Percentiles rank a stretch among this genome's conserved stretches.
phyloP scores from a whole-genome alignment of 2,797 vertebrate species.

The Spondyliosoma cantharus region DNA sequence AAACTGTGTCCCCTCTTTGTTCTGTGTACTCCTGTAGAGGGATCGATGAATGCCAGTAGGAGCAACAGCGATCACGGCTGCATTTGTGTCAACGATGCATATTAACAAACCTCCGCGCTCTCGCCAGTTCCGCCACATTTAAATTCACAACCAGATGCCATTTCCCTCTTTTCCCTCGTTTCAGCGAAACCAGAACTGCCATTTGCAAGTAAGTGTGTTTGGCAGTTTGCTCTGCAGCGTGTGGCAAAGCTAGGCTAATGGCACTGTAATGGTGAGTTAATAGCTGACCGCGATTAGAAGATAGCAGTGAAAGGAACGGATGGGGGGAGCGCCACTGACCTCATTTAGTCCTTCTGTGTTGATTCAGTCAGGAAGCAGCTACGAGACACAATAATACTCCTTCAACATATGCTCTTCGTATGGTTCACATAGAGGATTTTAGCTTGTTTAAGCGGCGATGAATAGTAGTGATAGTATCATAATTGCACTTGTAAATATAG shows the following conservation, averaged over 20 bases:
- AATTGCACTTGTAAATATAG: conserved; percentile 59
- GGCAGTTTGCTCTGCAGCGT: conserved; percentile 41
- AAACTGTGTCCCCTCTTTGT: neutral
- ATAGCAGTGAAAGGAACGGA: conserved; percentile 55
- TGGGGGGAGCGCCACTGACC: conserved; percentile 61
- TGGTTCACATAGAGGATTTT: conserved; percentile 19
- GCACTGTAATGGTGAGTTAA: conserved; percentile 65
- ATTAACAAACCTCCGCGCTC: conserved; percentile 18
- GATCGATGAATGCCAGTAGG: conserved; percentile 24
- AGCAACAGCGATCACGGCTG: conserved; percentile 14
- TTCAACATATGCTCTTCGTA: conserved; percentile 14
- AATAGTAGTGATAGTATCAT: conserved; percentile 50
- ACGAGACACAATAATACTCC: neutral
- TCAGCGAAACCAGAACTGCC: conserved; percentile 53
- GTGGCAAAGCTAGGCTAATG: conserved; percentile 66
- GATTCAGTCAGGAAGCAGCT: conserved; percentile 47
- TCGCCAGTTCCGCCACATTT: conserved; percentile 19
- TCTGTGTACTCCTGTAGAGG: neutral
- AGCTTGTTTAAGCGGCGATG: conserved; percentile 43
- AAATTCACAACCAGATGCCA: conserved; percentile 52
- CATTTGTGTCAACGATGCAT: conserved; percentile 38
- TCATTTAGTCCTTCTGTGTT: conserved; percentile 63
- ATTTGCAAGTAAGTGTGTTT: conserved; percentile 53
- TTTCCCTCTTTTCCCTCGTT: conserved; percentile 23
- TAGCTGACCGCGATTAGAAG: conserved; percentile 58